Percentiles rank a stretch among this genome's conserved stretches.
These are phyloP conservation scores for Drosophila quadrilineata DNA, from an alignment of 1,140 invertebrate genomes.

Conservation along the genomic window DNA sequence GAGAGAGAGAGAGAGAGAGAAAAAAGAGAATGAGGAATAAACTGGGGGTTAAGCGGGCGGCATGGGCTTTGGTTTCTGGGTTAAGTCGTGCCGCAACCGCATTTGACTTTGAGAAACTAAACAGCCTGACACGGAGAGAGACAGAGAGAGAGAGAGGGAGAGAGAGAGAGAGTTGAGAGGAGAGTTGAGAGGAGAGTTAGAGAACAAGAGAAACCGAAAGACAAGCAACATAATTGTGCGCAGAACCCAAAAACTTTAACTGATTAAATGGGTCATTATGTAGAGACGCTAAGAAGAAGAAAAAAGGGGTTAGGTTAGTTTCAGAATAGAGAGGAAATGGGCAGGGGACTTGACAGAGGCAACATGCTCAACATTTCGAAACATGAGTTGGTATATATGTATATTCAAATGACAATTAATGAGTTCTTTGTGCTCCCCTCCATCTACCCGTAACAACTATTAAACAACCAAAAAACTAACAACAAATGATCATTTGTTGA, in stretches of 20 bases:
- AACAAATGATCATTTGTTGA: conserved; percentile 20
- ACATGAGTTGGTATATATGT: background rate
- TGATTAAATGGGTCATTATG: conserved; percentile 54
- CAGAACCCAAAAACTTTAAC: conserved; percentile 40
- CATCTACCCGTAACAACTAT: conserved; percentile 19
- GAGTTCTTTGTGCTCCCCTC: conserved; percentile 26
- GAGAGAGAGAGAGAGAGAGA: no score
- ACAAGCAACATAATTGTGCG: conserved; percentile 42
- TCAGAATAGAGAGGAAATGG: background rate
- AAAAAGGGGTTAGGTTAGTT: conserved; percentile 11
- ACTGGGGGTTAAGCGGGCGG: no score
- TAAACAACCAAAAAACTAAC: conserved; percentile 38
- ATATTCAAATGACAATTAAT: conserved; percentile 25
- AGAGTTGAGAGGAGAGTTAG: conserved; percentile 12
- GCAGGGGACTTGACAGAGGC: background rate
- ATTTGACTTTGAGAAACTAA: conserved; percentile 66
- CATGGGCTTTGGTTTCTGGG: conserved; percentile 49
- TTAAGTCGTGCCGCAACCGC: conserved; percentile 53
- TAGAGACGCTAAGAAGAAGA: background rate
- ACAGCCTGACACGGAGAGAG: conserved; percentile 2
- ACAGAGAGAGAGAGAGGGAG: background rate
- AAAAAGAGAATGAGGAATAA: no score
- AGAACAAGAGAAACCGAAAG: conserved; percentile 24
- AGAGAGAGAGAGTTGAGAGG: no score
- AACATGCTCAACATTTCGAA: conserved; percentile 8